Conservation (phyloP, 37 sponge, comb jelly and placozoan genomes). For the Crambe crambe region DNA sequence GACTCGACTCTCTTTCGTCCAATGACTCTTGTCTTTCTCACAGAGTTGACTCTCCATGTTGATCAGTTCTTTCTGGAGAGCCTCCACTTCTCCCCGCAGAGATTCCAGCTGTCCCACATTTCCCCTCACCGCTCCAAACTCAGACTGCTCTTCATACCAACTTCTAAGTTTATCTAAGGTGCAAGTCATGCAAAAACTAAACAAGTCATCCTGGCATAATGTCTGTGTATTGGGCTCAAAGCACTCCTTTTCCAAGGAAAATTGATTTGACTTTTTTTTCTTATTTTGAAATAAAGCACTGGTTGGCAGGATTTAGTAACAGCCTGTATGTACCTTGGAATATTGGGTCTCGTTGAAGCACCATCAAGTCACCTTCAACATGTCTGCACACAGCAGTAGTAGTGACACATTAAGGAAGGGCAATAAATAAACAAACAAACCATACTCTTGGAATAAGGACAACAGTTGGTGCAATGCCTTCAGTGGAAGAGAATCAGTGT, state of each 20-base stretch:
- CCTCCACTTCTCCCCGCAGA: conserved; percentile 2
- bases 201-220: too few species aligned
- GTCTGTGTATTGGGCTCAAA: too few species aligned
- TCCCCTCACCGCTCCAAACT: too few species aligned
- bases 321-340: conserved; percentile 7
- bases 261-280: too few species aligned
- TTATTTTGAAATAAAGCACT: too few species aligned
- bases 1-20: not conserved
- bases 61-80: not conserved
- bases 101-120: not conserved
- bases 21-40: not conserved
- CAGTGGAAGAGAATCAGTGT: not conserved
- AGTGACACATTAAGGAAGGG: not conserved
- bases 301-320: not conserved
- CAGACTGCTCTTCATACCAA: not conserved
- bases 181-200: too few species aligned
- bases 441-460: conserved; percentile 12
- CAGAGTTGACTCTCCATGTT: not conserved
- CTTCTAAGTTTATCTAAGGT: not conserved
- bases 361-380: conserved; percentile 16
- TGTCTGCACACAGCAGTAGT: not conserved
- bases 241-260: too few species aligned
- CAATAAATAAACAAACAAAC: not conserved
- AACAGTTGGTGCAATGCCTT: conserved; percentile 8
- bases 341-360: not conserved